These are phyloP conservation scores for Syngnathus acus DNA, from an alignment of 2,797 vertebrate species.

Conservation along the genomic window DNA sequence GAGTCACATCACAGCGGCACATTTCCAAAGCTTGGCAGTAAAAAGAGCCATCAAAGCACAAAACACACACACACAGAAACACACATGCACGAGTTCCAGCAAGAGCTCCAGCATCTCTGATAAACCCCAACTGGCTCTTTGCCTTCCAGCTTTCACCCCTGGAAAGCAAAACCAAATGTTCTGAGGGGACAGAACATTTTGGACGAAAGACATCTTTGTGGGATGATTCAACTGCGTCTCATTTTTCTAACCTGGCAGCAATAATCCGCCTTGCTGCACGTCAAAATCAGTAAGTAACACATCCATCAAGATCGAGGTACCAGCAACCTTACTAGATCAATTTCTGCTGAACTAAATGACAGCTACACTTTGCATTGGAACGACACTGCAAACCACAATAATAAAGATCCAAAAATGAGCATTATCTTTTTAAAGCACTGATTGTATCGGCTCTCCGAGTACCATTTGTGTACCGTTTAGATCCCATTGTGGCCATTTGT, in stretches of 20 bases:
- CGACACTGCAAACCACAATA: not conserved
- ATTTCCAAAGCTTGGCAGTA: conserved; percentile 59
- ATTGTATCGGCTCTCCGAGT: not conserved
- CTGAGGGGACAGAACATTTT: conserved; percentile 12
- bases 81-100: conserved; percentile 23
- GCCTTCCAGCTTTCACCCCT: conserved; percentile 28
- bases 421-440: not conserved
- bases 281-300: not conserved
- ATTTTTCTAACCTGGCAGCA: conserved; percentile 14
- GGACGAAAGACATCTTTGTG: conserved; percentile 14
- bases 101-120: conserved; percentile 35
- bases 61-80: conserved; percentile 9
- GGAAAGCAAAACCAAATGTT: conserved; percentile 14
- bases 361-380: not conserved
- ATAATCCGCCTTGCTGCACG: conserved; percentile 13
- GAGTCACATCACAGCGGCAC: conserved; percentile 46
- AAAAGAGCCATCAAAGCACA: conserved; percentile 33
- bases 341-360: not conserved
- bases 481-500: not conserved
- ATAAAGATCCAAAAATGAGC: not conserved
- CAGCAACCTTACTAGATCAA: not conserved
- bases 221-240: conserved; percentile 20
- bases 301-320: not conserved
- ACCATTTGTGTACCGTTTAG: not conserved
- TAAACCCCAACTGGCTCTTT: conserved; percentile 30